A percentile compares a stretch with the other conserved stretches of the same genome.
Conservation (phyloP, 2,888 invertebrate genomes). For the Melieria crassipennis region DNA sequence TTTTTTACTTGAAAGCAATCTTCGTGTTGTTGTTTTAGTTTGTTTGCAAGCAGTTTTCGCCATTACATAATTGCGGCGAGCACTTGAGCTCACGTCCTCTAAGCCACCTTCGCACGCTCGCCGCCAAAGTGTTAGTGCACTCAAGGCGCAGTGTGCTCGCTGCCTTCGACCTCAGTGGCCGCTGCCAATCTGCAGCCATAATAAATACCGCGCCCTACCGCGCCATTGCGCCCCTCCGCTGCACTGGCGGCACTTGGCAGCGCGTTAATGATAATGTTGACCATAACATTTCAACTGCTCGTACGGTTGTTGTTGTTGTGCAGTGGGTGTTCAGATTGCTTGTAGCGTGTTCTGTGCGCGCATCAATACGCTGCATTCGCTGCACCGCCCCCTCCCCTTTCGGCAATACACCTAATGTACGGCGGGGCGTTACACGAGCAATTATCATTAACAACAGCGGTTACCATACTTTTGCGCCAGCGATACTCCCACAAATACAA, state of each 20-base stretch:
- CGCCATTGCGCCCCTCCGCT: slow-evolving; percentile 4
- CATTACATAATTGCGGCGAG: too few species aligned
- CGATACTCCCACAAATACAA: slow-evolving; percentile 2
- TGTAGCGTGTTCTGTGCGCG: not conserved
- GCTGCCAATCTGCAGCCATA: too few species aligned
- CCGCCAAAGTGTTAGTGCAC: too few species aligned
- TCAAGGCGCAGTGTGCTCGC: too few species aligned
- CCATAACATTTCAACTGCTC: slow-evolving; percentile 21
- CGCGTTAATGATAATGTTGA: slow-evolving; percentile 38
- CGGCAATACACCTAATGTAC: slow-evolving; percentile 21
- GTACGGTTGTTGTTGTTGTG: not conserved
- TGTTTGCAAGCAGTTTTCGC: too few species aligned
- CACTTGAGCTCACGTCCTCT: too few species aligned
- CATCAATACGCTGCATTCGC: not conserved
- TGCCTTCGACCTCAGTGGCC: too few species aligned
- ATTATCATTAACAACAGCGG: slow-evolving; percentile 54
- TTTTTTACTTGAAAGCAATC: too few species aligned
- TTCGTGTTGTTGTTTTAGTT: too few species aligned
- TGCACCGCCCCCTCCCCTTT: too few species aligned
- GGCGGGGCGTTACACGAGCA: slow-evolving; percentile 42
- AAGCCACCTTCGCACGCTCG: too few species aligned
- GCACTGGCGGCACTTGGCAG: slow-evolving; percentile 18
- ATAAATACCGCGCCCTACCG: too few species aligned
- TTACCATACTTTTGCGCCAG: slow-evolving; percentile 42
- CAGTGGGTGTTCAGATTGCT: not conserved